Evolutionary conservation across 2,888 invertebrate genomes (phyloP), one percentile per base, ranked within the genome.

Genomic region (Coleophora flavipennella): DNA sequence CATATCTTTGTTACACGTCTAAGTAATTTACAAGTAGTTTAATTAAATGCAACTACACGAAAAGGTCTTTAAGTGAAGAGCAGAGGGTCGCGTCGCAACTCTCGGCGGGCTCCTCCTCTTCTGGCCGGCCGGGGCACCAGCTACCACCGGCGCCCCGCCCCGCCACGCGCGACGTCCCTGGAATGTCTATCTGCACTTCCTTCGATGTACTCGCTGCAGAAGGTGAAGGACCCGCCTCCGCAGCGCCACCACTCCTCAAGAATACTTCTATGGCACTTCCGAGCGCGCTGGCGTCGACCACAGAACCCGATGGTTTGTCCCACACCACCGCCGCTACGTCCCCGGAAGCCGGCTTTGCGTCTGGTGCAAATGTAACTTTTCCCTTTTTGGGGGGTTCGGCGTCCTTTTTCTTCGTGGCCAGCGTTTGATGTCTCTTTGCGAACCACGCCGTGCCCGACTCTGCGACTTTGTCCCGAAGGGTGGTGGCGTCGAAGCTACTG

Each of bases 211-310:
- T 49, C 32, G 56, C 53, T 20, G 57, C 68, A 13, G 67, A 76
- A 46, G 67, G 66, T 0, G 77, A 69, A 13, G 76, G 61, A 1
- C 55, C 62, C 31, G 85, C 76, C 10, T 85, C 89, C 42, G 75
- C 81, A 32, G 62, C 79, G 48, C 80, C 86, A 51, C 83, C 86
- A 74, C 86, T 89, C 60, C 87, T 88, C 29, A 94, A 78, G 61
- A 93, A 94, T 26, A 92, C 94, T 74, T 94, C 94, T 49, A 94
- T 94, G 25, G 94, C 94, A 61, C 90, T 93, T 14, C 94, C 94
- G 28, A 94, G 81, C 0, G 92, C 89, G 57, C 92, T 91, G 1
- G 94, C 91, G 62, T 94, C 94, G 3, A 92, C 91, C 31, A 93
- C 88, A 0, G 94, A 91, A 6, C 92, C 92, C 32, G 91, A 90